These are phyloP conservation scores for Sebastes cheni DNA, from an alignment of 2,797 vertebrate species.

Conservation along the genomic window DNA sequence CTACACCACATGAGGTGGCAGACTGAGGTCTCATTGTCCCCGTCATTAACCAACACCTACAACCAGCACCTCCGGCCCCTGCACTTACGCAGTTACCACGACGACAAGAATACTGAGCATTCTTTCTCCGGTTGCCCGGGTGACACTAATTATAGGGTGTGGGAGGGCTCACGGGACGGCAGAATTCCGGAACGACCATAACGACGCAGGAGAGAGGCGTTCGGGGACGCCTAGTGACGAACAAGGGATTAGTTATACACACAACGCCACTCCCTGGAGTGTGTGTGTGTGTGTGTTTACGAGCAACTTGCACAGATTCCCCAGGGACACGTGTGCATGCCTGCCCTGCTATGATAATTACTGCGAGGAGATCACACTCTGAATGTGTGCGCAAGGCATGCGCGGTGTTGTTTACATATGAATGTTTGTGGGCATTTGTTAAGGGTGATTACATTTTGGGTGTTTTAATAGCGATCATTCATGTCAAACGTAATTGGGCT, in stretches of 20 bases:
- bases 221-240: conserved; percentile 76
- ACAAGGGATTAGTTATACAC: conserved; percentile 72
- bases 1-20: conserved; percentile 36
- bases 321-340: conserved; percentile 72
- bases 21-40: conserved; percentile 65
- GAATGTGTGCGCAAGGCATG: conserved; percentile 37
- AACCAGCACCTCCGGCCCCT: conserved; percentile 61
- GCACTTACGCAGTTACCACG: conserved; percentile 68
- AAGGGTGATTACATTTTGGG: conserved; percentile 23
- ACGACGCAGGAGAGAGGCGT: conserved; percentile 63
- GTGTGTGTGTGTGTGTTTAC: conserved; percentile 56
- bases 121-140: conserved; percentile 78
- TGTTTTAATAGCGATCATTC: conserved; percentile 20
- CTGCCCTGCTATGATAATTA: conserved; percentile 75
- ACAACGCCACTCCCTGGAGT: conserved; percentile 66
- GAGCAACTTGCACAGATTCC: conserved; percentile 67
- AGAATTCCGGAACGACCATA: conserved; percentile 73
- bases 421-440: conserved; percentile 22
- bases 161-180: conserved; percentile 72
- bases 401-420: conserved; percentile 23
- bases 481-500: conserved; percentile 12
- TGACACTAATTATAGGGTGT: conserved; percentile 80
- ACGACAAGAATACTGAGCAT: conserved; percentile 76
- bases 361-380: conserved; percentile 46
- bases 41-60: conserved; percentile 69